A percentile compares a stretch with the other conserved stretches of the same genome.
phyloP scores from a whole-genome alignment of 2,113 vertebrate genomes.

The Uropsilus gracilis region DNA sequence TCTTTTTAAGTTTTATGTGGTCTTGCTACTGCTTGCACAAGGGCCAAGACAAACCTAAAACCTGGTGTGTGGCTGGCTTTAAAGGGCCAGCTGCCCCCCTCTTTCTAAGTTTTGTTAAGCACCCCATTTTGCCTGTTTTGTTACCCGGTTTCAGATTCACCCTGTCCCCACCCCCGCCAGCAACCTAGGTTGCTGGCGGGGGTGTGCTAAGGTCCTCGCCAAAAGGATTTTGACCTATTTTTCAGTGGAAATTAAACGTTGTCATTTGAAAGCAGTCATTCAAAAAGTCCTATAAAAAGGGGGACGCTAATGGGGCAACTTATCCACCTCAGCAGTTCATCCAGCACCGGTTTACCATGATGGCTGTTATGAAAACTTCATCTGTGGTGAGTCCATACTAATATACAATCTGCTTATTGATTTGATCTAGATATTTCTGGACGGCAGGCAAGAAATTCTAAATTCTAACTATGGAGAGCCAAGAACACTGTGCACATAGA shows the following conservation, averaged over 20 bases:
- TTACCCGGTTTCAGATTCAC: too few relatives aligned
- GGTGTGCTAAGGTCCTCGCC: neutral
- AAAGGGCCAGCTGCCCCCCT: too few relatives aligned
- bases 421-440: neutral
- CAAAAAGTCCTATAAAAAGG: conserved; percentile 72
- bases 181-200: too few relatives aligned
- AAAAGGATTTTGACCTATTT: conserved; percentile 78
- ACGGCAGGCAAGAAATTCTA: neutral
- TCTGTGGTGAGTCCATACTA: conserved; percentile 63
- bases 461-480: neutral
- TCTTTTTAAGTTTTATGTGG: too few relatives aligned
- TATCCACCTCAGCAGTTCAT: neutral
- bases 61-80: too few relatives aligned
- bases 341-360: neutral
- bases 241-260: conserved; percentile 66
- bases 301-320: neutral
- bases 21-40: too few relatives aligned
- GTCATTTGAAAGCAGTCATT: conserved; percentile 41
- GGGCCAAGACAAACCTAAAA: too few relatives aligned
- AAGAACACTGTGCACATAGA: neutral
- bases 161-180: too few relatives aligned
- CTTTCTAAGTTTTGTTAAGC: too few relatives aligned
- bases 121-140: too few relatives aligned
- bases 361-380: conserved; percentile 8
- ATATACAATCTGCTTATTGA: neutral